These are phyloP conservation scores for Branchipolynoe longqiensis DNA, from an alignment of 2,888 invertebrate genomes.

Conservation along the genomic window DNA sequence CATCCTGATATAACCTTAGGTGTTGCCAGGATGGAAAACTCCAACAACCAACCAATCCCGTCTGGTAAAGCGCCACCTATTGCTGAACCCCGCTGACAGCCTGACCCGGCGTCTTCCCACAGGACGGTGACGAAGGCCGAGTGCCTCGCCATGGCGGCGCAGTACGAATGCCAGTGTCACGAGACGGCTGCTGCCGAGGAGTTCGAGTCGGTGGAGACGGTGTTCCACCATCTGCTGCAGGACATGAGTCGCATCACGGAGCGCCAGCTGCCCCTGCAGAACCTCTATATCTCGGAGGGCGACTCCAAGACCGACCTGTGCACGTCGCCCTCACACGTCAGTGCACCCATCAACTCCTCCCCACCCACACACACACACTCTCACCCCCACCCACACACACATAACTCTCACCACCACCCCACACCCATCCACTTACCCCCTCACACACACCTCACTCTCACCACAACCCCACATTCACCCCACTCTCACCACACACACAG, in stretches of 20 bases:
- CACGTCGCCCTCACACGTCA: background rate
- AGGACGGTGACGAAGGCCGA: conserved; percentile 77
- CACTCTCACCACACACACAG: too few species aligned
- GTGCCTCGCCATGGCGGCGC: conserved; percentile 76
- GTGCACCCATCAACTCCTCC: background rate
- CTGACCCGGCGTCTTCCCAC: too few species aligned
- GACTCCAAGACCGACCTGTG: conserved; percentile 61
- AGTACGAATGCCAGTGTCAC: conserved; percentile 79
- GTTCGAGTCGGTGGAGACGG: conserved; percentile 78
- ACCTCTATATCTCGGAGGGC: conserved; percentile 79
- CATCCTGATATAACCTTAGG: too few species aligned
- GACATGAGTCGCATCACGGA: conserved; percentile 79
- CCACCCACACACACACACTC: background rate
- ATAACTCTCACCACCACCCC: background rate
- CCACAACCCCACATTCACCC: too few species aligned
- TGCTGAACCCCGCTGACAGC: too few species aligned
- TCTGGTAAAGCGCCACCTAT: too few species aligned
- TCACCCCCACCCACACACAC: background rate
- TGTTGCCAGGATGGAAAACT: too few species aligned
- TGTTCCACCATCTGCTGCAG: conserved; percentile 78
- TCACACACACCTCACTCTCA: background rate
- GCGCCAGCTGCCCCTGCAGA: conserved; percentile 74
- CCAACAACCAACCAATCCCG: too few species aligned
- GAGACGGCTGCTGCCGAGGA: conserved; percentile 82
- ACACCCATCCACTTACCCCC: background rate